Conservation (phyloP, 2,888 invertebrate genomes). For the Kryphioiulus occultus region DNA sequence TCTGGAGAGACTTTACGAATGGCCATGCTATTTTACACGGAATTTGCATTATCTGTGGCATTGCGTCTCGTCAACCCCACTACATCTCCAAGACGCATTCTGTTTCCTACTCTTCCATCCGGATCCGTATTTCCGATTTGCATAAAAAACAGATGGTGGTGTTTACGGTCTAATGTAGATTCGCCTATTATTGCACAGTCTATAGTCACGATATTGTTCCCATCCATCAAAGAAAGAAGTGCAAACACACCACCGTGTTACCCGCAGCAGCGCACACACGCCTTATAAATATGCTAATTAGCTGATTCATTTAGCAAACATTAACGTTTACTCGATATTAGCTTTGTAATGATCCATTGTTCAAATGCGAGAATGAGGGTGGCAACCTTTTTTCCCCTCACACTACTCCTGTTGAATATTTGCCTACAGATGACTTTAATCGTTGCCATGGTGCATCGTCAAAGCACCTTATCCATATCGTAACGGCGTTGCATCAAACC, state of each 20-base stretch:
- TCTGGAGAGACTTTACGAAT: neutral
- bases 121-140: conserved; percentile 19
- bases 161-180: neutral
- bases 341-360: conserved; percentile 31
- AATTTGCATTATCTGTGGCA: neutral
- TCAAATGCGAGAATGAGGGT: conserved; percentile 25
- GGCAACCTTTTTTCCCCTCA: neutral
- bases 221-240: conserved; percentile 13
- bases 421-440: neutral
- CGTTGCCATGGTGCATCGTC: neutral
- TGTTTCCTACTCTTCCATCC: neutral
- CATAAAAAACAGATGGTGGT: conserved; percentile 31
- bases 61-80: neutral
- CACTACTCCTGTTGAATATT: neutral
- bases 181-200: neutral
- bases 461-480: neutral
- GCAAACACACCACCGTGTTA: conserved; percentile 6
- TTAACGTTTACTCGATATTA: conserved; percentile 28
- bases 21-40: neutral
- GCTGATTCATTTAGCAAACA: conserved; percentile 8
- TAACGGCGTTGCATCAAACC: neutral
- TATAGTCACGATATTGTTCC: neutral
- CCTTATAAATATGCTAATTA: conserved; percentile 28
- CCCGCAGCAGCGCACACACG: neutral
- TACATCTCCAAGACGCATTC: neutral